Evolutionary conservation across 2,113 vertebrate genomes (phyloP).

Genomic region (Mirza zaza): DNA sequence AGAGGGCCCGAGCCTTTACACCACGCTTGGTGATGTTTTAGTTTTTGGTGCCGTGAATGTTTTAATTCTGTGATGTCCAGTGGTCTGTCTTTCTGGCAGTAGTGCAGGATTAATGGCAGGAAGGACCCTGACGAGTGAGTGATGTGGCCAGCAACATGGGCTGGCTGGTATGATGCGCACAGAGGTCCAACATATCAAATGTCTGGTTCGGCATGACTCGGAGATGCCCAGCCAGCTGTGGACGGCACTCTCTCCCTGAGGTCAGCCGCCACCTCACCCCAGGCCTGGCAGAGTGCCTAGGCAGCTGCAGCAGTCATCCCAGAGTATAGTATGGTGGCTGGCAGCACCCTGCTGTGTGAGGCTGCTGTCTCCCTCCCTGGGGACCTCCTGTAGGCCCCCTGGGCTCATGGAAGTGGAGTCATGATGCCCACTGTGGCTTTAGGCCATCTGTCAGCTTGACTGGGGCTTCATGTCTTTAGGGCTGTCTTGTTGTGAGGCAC

Average conservation of each 20-base stretch:
- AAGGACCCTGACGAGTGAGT: constrained; percentile 2
- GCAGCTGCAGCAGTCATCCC: neutral
- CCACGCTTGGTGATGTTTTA: neutral
- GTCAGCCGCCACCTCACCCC: neutral
- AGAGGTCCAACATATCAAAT: constrained; percentile 32
- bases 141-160: neutral
- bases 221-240: neutral
- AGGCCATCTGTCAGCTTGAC: neutral
- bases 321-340: neutral
- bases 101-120: neutral
- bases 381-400: neutral
- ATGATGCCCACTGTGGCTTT: neutral
- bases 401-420: neutral
- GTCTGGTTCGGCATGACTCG: neutral
- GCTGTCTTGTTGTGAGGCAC: neutral
- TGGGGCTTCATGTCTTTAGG: neutral
- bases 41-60: neutral
- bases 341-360: neutral
- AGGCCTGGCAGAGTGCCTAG: neutral
- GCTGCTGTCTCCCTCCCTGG: neutral
- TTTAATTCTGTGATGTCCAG: neutral
- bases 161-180: constrained; percentile 11
- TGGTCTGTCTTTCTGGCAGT: neutral
- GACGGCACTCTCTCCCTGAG: constrained; percentile 43
- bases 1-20: neutral